Evolutionary conservation across 2,797 vertebrate genomes (phyloP), one percentile per base, ranked within the genome.

Genomic region (Propithecus perrieri): DNA sequence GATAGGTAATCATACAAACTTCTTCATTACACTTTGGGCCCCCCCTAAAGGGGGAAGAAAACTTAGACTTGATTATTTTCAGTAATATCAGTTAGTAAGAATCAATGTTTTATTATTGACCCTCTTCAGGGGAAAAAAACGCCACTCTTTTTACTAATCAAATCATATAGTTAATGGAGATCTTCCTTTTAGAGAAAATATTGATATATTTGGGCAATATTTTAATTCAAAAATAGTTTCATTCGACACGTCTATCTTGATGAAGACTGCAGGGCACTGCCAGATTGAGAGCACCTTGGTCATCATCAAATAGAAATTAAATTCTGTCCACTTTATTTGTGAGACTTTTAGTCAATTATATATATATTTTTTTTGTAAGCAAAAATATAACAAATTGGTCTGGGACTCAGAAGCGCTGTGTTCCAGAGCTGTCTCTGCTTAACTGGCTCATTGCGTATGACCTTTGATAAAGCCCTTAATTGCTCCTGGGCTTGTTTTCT

Each of bases 391-490:
- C 5, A 83, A 97, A 91, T 85, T 97, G 95, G 50, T 84, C 75
- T 93, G 93, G 2, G 26, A 74, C 43, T 55, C 90, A 95, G 92
- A 94, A 97, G 46, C 75, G 38, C 79, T 91, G 71, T 93, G 92
- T 71, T 85, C 92, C 95, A 78, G 43, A 92, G 74, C 84, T 89
- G 93, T 69, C 71, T 97, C 89, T 96, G 95, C 43, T 75, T 61
- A 24, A 95, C 28, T 94, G 91, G 85, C 91, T 98, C 63, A 91
- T 69, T 92, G 80, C 94, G 6, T 38, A 48, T 89, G 67, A 57
- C 72, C 46, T 97, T 97, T 90, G 48, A 75, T 61, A 96, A 98
- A 94, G 57, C 8, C 30, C 35, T 94, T 57, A 78, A 74, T 92
- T 72, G 91, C 8, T 65, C 4, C 88, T 61, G 67, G 26, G 9